Evolutionary conservation across 1,140 invertebrate species (phyloP).

Genomic region (Ceratina australensis): DNA sequence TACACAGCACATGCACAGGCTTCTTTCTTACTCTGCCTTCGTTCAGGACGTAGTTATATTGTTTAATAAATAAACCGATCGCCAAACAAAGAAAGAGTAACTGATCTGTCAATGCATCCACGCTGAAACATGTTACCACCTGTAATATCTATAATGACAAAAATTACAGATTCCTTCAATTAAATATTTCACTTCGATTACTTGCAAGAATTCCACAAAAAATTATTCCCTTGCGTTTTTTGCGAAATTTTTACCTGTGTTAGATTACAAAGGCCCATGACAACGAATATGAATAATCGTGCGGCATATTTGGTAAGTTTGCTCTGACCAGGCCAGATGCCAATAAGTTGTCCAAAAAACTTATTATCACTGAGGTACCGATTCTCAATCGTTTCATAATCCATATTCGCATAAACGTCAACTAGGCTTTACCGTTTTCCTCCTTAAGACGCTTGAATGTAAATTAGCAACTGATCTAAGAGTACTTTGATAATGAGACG

Average conservation of each 20-base stretch:
- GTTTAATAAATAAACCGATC: not conserved
- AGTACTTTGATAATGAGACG: too few species aligned
- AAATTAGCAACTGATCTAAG: too few species aligned
- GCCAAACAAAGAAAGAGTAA: not conserved
- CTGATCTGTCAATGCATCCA: not conserved
- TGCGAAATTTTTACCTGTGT: not conserved
- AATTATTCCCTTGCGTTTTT: too few species aligned
- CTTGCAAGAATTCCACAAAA: too few species aligned
- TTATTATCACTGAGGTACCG: not conserved
- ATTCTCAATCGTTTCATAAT: not conserved
- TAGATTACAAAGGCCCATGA: not conserved
- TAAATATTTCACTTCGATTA: not conserved
- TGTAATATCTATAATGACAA: not conserved
- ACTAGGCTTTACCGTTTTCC: not conserved
- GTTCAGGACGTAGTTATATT: not conserved
- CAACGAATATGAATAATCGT: not conserved
- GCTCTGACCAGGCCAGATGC: not conserved
- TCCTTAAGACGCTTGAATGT: too few species aligned
- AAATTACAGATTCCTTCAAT: not conserved
- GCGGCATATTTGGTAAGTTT: not conserved
- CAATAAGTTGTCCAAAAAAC: not conserved
- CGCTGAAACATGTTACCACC: not conserved
- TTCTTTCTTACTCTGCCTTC: not conserved
- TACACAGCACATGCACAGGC: too few species aligned
- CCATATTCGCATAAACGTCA: not conserved